These are phyloP conservation scores for Nomada hirtipes DNA, from an alignment of 2,888 invertebrate species.

Conservation along the genomic window DNA sequence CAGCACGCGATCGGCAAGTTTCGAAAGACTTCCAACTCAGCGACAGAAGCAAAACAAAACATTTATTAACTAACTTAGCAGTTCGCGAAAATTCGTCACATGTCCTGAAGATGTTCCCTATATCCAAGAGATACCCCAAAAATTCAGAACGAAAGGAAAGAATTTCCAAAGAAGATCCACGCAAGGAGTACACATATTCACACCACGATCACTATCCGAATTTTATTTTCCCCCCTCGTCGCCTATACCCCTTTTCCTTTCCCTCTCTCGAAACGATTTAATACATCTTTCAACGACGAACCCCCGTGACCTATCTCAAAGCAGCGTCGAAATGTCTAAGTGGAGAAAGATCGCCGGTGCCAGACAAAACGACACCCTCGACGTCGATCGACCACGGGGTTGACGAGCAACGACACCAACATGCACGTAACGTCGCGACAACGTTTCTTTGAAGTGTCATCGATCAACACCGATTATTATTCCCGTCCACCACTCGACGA, in stretches of 20 bases:
- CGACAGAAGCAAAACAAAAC: too few relatives aligned
- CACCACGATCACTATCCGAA: slow-evolving; percentile 21
- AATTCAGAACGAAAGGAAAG: too few relatives aligned
- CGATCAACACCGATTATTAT: slow-evolving; percentile 20
- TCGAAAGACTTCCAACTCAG: background rate
- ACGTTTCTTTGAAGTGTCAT: slow-evolving; percentile 14
- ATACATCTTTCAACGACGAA: slow-evolving; percentile 17
- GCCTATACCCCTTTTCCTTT: background rate
- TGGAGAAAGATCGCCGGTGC: background rate
- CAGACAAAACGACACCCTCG: background rate
- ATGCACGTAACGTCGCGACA: slow-evolving; percentile 3
- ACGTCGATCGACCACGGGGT: background rate
- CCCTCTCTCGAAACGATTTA: slow-evolving; percentile 23
- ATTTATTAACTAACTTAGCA: too few relatives aligned
- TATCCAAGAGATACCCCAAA: too few relatives aligned
- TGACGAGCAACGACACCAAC: slow-evolving; percentile 1
- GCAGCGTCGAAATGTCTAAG: slow-evolving; percentile 4
- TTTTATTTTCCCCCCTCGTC: too few relatives aligned
- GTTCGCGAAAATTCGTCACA: too few relatives aligned
- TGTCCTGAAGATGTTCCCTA: too few relatives aligned
- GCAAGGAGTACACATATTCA: slow-evolving; percentile 8
- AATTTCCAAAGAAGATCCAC: background rate
- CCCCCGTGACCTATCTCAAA: slow-evolving; percentile 43
- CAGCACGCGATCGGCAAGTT: background rate
- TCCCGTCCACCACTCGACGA: slow-evolving; percentile 9